Conservation (phyloP, 2,888 invertebrate species). For the Lithophane socia region DNA sequence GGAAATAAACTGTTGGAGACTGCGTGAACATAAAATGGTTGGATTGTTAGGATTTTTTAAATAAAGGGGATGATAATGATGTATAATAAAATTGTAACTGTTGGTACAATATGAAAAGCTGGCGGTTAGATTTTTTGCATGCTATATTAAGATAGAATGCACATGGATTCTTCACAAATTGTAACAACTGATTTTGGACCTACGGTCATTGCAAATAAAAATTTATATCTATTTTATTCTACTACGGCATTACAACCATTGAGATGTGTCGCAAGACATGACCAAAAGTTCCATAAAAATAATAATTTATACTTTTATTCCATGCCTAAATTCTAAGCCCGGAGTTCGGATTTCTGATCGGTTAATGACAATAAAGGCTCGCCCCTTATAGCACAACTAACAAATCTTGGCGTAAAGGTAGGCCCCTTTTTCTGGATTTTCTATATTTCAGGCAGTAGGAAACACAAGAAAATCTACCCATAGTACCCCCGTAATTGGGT, state of each 20-base stretch:
- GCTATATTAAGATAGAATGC: not conserved
- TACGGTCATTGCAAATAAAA: too few relatives aligned
- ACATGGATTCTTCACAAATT: not conserved
- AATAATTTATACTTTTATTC: not conserved
- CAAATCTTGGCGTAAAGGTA: not conserved
- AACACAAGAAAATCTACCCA: not conserved
- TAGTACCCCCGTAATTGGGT: not conserved
- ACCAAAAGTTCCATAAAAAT: not conserved
- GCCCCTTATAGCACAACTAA: too few relatives aligned
- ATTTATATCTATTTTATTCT: not conserved
- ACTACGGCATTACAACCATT: not conserved
- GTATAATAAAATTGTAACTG: not conserved
- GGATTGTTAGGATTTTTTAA: conserved; percentile 18
- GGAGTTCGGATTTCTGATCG: not conserved
- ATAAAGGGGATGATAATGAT: not conserved
- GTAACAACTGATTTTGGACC: not conserved
- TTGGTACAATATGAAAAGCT: not conserved
- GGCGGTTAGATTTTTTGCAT: not conserved
- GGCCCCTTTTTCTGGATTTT: not conserved
- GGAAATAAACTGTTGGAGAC: conserved; percentile 42
- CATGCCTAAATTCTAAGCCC: not conserved
- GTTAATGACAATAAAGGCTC: not conserved
- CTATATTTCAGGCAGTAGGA: not conserved
- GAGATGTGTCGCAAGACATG: not conserved
- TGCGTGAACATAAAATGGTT: conserved; percentile 8